A percentile compares a stretch with the other conserved stretches of the same genome.
phyloP scores from a whole-genome alignment of 2,113 vertebrate species.

The Halichoeres trimaculatus region DNA sequence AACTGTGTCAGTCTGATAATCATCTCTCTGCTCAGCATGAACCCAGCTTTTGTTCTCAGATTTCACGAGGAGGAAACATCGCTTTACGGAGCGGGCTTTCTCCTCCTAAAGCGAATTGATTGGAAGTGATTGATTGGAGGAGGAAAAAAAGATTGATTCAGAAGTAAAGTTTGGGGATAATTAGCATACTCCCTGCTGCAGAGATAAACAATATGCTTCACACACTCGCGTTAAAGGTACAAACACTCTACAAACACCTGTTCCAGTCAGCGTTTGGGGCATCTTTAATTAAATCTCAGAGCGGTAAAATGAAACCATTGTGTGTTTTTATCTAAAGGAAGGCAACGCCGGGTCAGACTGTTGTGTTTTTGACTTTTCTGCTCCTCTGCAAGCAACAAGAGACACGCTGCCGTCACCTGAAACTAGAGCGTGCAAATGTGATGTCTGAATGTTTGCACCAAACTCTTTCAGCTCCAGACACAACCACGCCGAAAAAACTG shows the following conservation, averaged over 20 bases:
- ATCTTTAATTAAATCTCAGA: conserved; percentile 49
- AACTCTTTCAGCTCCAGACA: no score
- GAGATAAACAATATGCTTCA: neutral
- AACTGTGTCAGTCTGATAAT: conserved; percentile 78
- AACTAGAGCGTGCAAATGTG: conserved; percentile 6
- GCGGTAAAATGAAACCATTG: neutral
- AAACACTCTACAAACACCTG: conserved; percentile 41
- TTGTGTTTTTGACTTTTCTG: neutral
- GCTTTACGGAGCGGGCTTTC: conserved; percentile 48
- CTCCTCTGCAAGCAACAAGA: neutral
- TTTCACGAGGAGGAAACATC: conserved; percentile 55
- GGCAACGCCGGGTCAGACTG: conserved; percentile 25
- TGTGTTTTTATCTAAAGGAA: conserved; percentile 14
- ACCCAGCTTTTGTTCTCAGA: conserved; percentile 70
- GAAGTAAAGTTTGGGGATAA: conserved; percentile 38
- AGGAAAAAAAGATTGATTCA: conserved; percentile 37
- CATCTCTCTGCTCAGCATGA: conserved; percentile 68
- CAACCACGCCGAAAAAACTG: no score
- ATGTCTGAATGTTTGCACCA: neutral
- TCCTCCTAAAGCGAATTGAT: conserved; percentile 55
- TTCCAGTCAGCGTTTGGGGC: conserved; percentile 7
- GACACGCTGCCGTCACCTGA: neutral
- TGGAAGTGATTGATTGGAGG: conserved; percentile 58
- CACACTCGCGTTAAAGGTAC: neutral
- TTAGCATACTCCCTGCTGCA: neutral